Evolutionary conservation across 1,140 invertebrate species (phyloP), one percentile per base, ranked within the genome.

Genomic region (Ceratoteleas bidentatus): DNA sequence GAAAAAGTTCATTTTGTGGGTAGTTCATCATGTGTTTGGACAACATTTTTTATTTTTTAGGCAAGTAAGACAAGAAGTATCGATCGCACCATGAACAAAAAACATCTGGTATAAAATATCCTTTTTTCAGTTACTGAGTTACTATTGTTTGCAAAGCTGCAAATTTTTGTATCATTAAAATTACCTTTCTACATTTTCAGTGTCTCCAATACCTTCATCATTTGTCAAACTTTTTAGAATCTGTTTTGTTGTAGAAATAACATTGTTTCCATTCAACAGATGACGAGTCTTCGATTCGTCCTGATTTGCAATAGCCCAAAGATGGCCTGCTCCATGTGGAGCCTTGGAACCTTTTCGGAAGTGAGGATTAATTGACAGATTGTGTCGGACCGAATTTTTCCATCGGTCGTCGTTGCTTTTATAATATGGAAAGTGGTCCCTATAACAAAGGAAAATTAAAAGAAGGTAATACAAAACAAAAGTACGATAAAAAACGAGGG

Each of bases 311-410:
- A 97, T 94, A 0, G 95, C 96, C 96, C 96, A 97, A 13, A 97
- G 92, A 88, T 97, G 96, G 11, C 96, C 96, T 2, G 96, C 96
- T 8, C 96, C 96, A 66, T 96, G 95, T 0, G 95, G 93, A 0
- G 96, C 95, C 85, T 97, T 96, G 0, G 94, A 94, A 0, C 96
- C 96, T 88, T 97, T 97, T 3, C 96, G 93, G 86, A 97, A 97
- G 87, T 97, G 96, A 0, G 96, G 96, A 90, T 97, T 97, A 85
- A 97, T 97, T 2, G 96, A 97, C 11, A 97, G 90, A 90, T 97
- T 97, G 87, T 97, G 96, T 65, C 96, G 92, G 0, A 97, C 96
- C 0, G 96, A 97, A 88, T 97, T 97, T 87, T 97, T 97, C 96
- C 96, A 97, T 78, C 96, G 93, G 82, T 97, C 96, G 73, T 97